Conservation (phyloP, 2,797 vertebrate genomes). For the Helicolenus hilgendorfi region DNA sequence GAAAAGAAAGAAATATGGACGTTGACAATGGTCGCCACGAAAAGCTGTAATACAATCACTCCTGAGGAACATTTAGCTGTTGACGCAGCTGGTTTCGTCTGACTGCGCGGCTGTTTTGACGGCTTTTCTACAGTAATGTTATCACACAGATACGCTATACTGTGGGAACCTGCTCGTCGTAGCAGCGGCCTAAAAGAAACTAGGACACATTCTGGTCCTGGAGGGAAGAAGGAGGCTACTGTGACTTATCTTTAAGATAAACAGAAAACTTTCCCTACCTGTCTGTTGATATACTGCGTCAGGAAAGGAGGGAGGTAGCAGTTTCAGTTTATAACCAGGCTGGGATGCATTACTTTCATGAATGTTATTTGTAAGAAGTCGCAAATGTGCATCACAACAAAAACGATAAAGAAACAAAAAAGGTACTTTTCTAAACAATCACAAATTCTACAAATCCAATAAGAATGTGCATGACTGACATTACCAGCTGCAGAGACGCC, state of each 20-base stretch:
- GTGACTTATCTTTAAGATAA: conserved; percentile 5
- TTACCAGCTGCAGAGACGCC: conserved; percentile 48
- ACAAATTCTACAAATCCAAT: conserved; percentile 53
- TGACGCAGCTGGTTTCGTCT: conserved; percentile 73
- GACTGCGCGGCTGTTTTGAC: conserved; percentile 54
- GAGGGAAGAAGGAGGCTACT: background rate
- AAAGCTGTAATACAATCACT: conserved; percentile 64
- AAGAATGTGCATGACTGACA: conserved; percentile 64
- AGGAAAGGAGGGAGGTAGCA: background rate
- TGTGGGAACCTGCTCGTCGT: conserved; percentile 61
- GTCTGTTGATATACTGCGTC: background rate
- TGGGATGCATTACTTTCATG: background rate
- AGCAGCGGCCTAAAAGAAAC: conserved; percentile 38
- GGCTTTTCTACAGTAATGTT: conserved; percentile 60
- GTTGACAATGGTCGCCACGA: conserved; percentile 29
- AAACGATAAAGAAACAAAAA: conserved; percentile 39
- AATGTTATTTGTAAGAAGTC: conserved; percentile 3
- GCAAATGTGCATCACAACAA: conserved; percentile 9
- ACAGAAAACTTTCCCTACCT: conserved; percentile 4
- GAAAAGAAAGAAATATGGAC: conserved; percentile 38
- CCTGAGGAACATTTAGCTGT: conserved; percentile 47
- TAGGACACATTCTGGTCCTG: conserved; percentile 16
- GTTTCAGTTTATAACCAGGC: background rate
- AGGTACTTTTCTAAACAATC: conserved; percentile 37
- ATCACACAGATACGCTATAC: conserved; percentile 70